Percentiles rank a stretch among this genome's conserved stretches.
Evolutionary conservation across 2,797 vertebrate species (phyloP).

Genomic region (Tamandua tetradactyla): DNA sequence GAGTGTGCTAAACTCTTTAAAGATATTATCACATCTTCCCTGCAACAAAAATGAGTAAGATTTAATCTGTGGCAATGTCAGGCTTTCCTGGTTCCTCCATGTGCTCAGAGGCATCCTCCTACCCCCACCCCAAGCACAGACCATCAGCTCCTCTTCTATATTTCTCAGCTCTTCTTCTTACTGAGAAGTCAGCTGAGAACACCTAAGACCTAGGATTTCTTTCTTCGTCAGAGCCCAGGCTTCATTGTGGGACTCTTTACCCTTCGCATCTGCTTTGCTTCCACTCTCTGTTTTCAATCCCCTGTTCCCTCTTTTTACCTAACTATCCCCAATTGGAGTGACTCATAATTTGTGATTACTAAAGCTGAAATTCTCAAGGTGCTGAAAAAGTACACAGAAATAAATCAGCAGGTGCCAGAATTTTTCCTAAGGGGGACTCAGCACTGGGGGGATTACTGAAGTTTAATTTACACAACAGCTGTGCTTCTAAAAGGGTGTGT

Average conservation of each 20-base stretch:
- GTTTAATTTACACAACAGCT: conserved; percentile 74
- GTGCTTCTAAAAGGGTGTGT: conserved; percentile 65
- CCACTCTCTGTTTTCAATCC: background rate
- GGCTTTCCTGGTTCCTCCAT: background rate
- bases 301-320: background rate
- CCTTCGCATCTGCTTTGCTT: background rate
- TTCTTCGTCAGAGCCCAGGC: background rate
- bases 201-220: background rate
- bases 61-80: background rate
- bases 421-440: conserved; percentile 55
- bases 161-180: background rate
- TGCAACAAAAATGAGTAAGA: background rate
- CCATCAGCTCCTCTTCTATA: background rate
- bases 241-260: background rate
- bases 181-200: background rate
- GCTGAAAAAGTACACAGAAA: conserved; percentile 64
- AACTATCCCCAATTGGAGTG: background rate
- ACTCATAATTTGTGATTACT: background rate
- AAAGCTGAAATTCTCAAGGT: conserved; percentile 67
- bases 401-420: conserved; percentile 71
- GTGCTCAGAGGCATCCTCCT: accelerated
- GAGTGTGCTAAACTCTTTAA: background rate
- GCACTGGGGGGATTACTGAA: conserved; percentile 58
- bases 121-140: background rate
- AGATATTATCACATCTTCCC: background rate